Base-by-base conservation (phyloP, 2,113 vertebrate genomes). In the Pollachius pollachius region DNA sequence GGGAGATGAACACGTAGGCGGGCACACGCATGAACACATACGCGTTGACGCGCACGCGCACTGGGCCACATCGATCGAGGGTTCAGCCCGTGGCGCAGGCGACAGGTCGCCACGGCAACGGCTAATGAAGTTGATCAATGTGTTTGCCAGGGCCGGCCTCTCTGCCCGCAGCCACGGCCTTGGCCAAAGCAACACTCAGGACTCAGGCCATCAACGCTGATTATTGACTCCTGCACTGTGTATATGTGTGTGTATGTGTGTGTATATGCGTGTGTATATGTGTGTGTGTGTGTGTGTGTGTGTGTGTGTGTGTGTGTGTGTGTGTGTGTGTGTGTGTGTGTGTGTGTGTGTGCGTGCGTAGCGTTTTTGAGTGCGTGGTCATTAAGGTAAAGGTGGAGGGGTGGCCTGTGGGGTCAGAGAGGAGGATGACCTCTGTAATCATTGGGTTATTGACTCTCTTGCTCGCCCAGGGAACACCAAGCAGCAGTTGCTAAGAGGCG, bases 41-140 rank as follows among this genome's bases (percentile, higher is more conserved):
- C 1, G 0, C 64, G 19, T 13, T 17, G 9, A 62, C 9, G 37
- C 21, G 52, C 19, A 74, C 17, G 60, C 37, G 59, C 67, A 41
- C 67, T 21, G 25, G 2, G n/a, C 17, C 37, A 52, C 17, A 15
- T 56, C 17, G 3, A 8, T 8, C 37, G 17, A 68, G 64, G 41
- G 56, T 61, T 25, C 54, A 56, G 54, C 54, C 52, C 41, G 25
- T 15, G 7, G 52, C 21, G 56, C 54, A 61, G 0, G 13, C 18
- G 37, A 83, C 81, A 56, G 48, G 77, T 70, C 67, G 72, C 78
- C 81, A 64, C 0, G 34, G 25, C 0, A 23, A 75, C 63, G 65
- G 63, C 67, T 71, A 81, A 81, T 78, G 76, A 88, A 65, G 52
- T 61, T 73, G 74, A 86, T 86, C 77, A 62, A 80, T 78, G 74